A percentile compares a stretch with the other conserved stretches of the same genome.
Evolutionary conservation across 1,140 invertebrate species (phyloP).

Genomic region (Magallana angulata): DNA sequence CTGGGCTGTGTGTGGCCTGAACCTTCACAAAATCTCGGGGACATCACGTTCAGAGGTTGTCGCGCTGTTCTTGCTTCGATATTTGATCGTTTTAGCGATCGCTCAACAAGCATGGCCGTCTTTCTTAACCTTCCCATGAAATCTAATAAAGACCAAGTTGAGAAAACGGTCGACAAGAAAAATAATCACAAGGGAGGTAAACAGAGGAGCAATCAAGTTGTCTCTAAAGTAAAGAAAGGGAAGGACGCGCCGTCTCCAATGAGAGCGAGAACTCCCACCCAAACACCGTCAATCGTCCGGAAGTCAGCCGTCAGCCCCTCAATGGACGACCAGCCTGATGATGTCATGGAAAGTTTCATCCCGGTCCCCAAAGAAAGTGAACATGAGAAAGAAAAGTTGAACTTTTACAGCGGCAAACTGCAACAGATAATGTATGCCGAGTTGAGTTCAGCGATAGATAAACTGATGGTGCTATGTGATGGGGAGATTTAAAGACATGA

Average conservation of each 20-base stretch:
- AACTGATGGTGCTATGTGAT: not conserved
- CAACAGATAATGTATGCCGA: slow-evolving; percentile 2
- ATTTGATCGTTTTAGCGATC: slow-evolving; percentile 20
- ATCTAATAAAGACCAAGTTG: not conserved
- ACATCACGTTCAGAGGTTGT: not conserved
- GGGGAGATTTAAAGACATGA: not conserved
- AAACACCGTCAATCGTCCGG: not conserved
- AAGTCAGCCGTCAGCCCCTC: not conserved
- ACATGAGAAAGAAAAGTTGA: not conserved
- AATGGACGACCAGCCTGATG: not conserved
- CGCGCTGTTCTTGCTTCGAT: not conserved
- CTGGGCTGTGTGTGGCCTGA: not conserved
- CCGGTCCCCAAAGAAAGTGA: not conserved
- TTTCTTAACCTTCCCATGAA: not conserved
- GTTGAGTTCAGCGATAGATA: not conserved
- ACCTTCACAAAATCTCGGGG: not conserved
- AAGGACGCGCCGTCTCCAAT: not conserved
- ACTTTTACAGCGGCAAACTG: not conserved
- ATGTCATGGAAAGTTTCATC: not conserved
- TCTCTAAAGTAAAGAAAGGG: not conserved
- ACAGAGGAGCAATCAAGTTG: not conserved
- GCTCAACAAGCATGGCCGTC: not conserved
- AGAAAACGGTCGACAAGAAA: not conserved
- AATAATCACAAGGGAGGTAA: not conserved
- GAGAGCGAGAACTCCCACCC: not conserved